These are phyloP conservation scores for Oryzias melastigma DNA, from an alignment of 2,113 vertebrate species.

Conservation along the genomic window DNA sequence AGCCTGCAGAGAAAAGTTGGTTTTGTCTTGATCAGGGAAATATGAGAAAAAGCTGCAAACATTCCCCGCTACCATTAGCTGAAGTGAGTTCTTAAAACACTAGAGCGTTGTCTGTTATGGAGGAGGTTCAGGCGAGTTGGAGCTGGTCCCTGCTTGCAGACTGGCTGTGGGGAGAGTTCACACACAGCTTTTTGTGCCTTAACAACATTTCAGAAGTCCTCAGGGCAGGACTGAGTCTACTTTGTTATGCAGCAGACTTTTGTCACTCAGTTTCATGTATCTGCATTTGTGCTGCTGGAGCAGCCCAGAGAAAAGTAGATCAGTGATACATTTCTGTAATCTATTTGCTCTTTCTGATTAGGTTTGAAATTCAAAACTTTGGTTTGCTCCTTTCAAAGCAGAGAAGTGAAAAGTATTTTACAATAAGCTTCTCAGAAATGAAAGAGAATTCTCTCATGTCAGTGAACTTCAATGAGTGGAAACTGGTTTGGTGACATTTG, in stretches of 20 bases:
- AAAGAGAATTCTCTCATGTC: no score
- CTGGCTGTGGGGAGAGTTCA: slow-evolving; percentile 7
- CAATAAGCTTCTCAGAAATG: no score
- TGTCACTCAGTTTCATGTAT: background rate
- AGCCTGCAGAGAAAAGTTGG: background rate
- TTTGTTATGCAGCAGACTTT: background rate
- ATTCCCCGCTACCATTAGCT: slow-evolving; percentile 14
- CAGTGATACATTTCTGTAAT: no score
- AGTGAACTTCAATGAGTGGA: no score
- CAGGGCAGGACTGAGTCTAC: background rate
- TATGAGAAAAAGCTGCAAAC: slow-evolving; percentile 2
- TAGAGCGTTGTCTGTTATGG: slow-evolving; percentile 37
- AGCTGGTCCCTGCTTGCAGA: slow-evolving; percentile 24
- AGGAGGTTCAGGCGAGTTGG: slow-evolving; percentile 36
- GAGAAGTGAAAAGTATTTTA: no score
- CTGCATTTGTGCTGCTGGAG: background rate
- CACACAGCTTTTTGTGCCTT: background rate
- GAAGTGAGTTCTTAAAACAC: slow-evolving; percentile 19
- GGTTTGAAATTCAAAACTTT: no score
- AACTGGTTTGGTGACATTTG: no score
- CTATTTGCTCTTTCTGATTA: no score
- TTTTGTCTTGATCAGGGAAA: slow-evolving; percentile 1
- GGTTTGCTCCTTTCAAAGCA: no score
- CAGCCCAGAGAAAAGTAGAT: background rate
- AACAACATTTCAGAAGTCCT: background rate